Evolutionary conservation across 2,888 invertebrate genomes (phyloP), one percentile per base, ranked within the genome.

Genomic region (Heteromurus nitidus): DNA sequence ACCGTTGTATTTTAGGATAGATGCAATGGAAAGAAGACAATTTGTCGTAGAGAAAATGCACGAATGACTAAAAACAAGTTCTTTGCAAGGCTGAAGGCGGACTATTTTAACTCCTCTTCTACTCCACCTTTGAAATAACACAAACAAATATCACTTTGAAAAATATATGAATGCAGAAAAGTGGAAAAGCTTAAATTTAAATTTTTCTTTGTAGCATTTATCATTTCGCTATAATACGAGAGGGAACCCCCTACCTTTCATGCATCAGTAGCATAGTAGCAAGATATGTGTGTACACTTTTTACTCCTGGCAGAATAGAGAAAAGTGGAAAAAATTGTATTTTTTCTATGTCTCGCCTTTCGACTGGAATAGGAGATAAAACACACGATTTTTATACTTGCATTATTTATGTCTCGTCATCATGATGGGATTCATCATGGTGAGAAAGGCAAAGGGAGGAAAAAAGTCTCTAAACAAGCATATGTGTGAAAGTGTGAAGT

Each of bases 361-460:
- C 72, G 42, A 47, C 72, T 44, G 30, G 62, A 72, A 62, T 62
- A 18, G 16, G 30, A 58, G 58, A 68, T 68, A 28, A 42, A 30
- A 36, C 22, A 44, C 24, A 36, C 47, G 50, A 36, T 65, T 75
- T 36, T 36, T 36, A 67, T 64, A 58, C 36, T 55, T 36, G 47
- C n/a, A 65, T 22, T 67, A 42, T 67, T 65, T 74, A 53, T 64
- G 65, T 53, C n/a, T 42, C 53, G 75, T 67, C 55, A 65, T 55
- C 53, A 67, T 26, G 26, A 20, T 72, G 62, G 44, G 24, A 75
- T 50, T 73, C 73, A 64, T 72, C 70, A 55, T 24, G 16, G 2
- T 28, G 58, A 31, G 28, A 50, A 22, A 50, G 65, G 18, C 30
- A 68, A 2, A n/a, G 22, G 3, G 69, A 31, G 36, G 36, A 69